Base-by-base conservation (phyloP, 2,797 vertebrate species). In the Neosilurus hyrtlii region DNA sequence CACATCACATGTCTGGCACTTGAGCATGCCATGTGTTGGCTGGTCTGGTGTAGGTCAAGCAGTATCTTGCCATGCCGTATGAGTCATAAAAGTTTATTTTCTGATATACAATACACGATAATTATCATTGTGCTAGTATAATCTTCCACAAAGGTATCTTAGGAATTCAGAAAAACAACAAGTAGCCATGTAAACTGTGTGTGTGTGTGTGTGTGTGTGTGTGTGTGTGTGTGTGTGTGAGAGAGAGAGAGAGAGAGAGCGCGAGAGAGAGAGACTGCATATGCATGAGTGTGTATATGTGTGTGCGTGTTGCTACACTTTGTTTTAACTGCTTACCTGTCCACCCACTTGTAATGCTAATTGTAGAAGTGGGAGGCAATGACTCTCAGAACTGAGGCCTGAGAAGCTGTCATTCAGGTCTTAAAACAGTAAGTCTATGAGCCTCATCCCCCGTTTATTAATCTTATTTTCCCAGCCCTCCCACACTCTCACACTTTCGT, bases 351-450 rank as follows among this genome's bases (percentile, higher is more conserved):
- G 67, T 49, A 72, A 37, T 79, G 37, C 57, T 65, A 79, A 83
- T 26, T 80, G 24, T 49, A 80, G 24, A 71, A 56, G 68, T 80
- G 51, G 54, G 70, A 81, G 57, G 62, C 70, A 76, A 35, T 62
- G 43, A 37, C 56, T 52, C 35, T 35, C 9, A 35, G 35, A 68
- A 51, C 65, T 37, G 71, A 43, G 63, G 51, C 24, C 59, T 37
- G 18, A 82, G 80, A 66, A 76, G 67, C 81, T 84, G 75, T 82
- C 82, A 82, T 9, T 61, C 77, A 85, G 68, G 49, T 83, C 37
- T 52, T 72, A 78, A 77, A 77, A 62, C 75, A 73, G 56, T 77
- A 54, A 57, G 77, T 76, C 73, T 76, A 82, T 84, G 65, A 78
- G 78, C 83, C 77, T 26, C 77, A 76, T 82, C 81, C 82, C 35